Evolutionary conservation across 2,797 vertebrate species (phyloP).

Genomic region (Lutjanus campechanus): DNA sequence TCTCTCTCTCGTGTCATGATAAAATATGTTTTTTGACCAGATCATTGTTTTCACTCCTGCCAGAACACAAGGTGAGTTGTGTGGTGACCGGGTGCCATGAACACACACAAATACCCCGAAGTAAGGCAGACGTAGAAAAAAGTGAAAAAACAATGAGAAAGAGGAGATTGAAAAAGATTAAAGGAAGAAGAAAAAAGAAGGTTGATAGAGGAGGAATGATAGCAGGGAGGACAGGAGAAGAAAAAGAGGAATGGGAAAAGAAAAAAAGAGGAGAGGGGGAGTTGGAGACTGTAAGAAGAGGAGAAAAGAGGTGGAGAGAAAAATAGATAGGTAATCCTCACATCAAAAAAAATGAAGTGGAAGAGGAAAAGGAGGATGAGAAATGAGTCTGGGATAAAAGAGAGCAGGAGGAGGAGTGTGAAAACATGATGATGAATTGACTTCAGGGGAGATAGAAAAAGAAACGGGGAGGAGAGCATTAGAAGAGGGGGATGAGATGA

Average conservation of each 20-base stretch:
- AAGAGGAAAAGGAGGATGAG: slow-evolving; percentile 16
- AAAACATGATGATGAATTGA: slow-evolving; percentile 28
- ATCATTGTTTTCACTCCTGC: neutral
- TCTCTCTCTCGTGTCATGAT: neutral
- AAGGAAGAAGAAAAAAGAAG: neutral
- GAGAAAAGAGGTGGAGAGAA: slow-evolving; percentile 9
- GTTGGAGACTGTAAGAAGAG: neutral
- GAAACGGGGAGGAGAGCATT: slow-evolving; percentile 7
- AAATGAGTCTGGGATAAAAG: slow-evolving; percentile 33
- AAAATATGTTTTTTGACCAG: neutral
- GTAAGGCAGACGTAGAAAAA: slow-evolving; percentile 18
- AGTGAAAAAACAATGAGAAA: neutral
- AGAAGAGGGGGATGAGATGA: slow-evolving; percentile 21
- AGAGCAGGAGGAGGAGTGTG: slow-evolving; percentile 19
- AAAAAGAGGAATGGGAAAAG: slow-evolving; percentile 19
- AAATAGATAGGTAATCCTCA: slow-evolving; percentile 31
- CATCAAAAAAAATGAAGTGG: slow-evolving; percentile 12
- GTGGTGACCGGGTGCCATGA: neutral
- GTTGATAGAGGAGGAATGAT: neutral
- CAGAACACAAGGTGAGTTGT: neutral
- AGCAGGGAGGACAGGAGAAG: slow-evolving; percentile 9
- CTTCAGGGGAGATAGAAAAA: slow-evolving; percentile 16
- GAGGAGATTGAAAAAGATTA: neutral
- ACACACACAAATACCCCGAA: slow-evolving; percentile 10
- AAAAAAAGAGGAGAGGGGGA: slow-evolving; percentile 14